Conservation (phyloP, 2,888 invertebrate genomes). For the Conomelus anceps region DNA sequence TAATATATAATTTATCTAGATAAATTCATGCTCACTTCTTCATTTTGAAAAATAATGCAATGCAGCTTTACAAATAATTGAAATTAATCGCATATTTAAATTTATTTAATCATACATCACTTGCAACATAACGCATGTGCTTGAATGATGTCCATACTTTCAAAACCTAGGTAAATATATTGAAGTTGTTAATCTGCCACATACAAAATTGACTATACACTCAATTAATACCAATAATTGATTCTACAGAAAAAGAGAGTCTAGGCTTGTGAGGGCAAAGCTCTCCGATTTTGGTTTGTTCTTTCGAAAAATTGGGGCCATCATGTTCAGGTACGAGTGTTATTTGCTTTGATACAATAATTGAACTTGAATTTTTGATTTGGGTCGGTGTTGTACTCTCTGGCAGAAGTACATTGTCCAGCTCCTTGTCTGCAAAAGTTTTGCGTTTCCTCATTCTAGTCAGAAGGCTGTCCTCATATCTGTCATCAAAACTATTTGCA, state of each 20-base stretch:
- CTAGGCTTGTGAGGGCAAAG: neutral
- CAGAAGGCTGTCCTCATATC: neutral
- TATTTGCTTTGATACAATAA: neutral
- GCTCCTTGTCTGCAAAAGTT: slow-evolving; percentile 2
- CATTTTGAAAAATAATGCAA: too few relatives aligned
- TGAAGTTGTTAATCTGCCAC: too few relatives aligned
- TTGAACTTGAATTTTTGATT: neutral
- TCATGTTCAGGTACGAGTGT: neutral
- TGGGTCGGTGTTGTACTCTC: neutral
- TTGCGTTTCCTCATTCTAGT: slow-evolving; percentile 2
- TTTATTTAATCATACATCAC: too few relatives aligned
- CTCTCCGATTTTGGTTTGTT: neutral
- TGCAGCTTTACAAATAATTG: too few relatives aligned
- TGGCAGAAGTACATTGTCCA: neutral
- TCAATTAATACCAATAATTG: slow-evolving; percentile 6
- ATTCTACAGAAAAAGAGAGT: slow-evolving; percentile 3
- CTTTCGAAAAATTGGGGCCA: neutral
- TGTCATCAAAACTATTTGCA: too few relatives aligned
- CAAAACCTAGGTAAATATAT: too few relatives aligned
- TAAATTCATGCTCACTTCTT: too few relatives aligned
- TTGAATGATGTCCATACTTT: too few relatives aligned
- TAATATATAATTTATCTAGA: too few relatives aligned
- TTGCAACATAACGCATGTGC: too few relatives aligned
- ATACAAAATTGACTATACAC: neutral
- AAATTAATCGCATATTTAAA: too few relatives aligned